These are phyloP conservation scores for Troides aeacus DNA, from an alignment of 2,888 invertebrate species.

Conservation along the genomic window DNA sequence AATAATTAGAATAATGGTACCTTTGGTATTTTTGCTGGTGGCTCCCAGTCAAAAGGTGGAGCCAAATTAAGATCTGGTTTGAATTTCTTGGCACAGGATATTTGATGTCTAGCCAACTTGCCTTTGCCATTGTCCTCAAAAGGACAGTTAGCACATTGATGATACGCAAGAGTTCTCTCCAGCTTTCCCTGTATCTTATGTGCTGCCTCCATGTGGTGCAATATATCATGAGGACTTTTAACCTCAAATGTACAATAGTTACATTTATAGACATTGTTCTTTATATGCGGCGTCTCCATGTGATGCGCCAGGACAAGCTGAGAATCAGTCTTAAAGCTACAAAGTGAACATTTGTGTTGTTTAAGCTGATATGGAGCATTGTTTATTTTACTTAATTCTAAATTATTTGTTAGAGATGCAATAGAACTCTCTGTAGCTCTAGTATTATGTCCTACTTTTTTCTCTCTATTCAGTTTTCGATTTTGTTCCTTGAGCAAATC, in stretches of 20 bases:
- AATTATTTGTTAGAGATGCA: constrained; percentile 89
- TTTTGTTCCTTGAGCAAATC: constrained; percentile 93
- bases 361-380: constrained; percentile 89
- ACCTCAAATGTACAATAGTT: constrained; percentile 91
- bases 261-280: constrained; percentile 91
- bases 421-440: constrained; percentile 88
- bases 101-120: constrained; percentile 91
- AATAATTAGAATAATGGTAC: constrained; percentile 46
- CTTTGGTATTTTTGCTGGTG: constrained; percentile 95
- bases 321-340: constrained; percentile 94
- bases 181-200: constrained; percentile 91
- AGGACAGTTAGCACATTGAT: constrained; percentile 95
- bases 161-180: constrained; percentile 91
- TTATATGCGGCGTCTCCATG: constrained; percentile 94
- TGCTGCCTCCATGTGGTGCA: constrained; percentile 94
- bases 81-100: constrained; percentile 93
- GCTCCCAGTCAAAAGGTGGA: constrained; percentile 94
- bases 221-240: constrained; percentile 91
- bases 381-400: constrained; percentile 92
- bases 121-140: constrained; percentile 97
- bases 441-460: constrained; percentile 80
- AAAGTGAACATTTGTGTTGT: constrained; percentile 91
- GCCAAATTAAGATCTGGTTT: constrained; percentile 91
- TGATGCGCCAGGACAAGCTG: constrained; percentile 90
- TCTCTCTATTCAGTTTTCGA: constrained; percentile 87